These are phyloP conservation scores for Sinocyclocheilus anshuiensis DNA, from an alignment of 2,113 vertebrate genomes.

Conservation along the genomic window DNA sequence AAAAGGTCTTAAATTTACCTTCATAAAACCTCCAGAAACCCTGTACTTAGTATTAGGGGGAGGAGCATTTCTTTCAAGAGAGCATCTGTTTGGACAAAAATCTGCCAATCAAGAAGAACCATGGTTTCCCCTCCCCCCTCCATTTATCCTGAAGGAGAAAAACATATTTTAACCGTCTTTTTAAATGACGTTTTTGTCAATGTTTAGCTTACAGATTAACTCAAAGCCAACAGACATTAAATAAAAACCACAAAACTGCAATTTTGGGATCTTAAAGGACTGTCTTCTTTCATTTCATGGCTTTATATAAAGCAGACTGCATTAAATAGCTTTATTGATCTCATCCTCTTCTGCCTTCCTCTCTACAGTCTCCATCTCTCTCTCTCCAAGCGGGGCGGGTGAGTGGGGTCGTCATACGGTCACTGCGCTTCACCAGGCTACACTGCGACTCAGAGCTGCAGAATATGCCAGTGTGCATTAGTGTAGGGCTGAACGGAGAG, in stretches of 20 bases:
- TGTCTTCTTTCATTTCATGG: neutral
- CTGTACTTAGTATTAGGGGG: no score
- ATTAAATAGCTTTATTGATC: constrained; percentile 5
- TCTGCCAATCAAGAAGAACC: neutral
- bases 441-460: constrained; percentile 74
- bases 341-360: neutral
- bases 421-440: constrained; percentile 69
- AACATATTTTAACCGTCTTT: no score
- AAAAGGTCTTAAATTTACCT: no score
- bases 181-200: neutral
- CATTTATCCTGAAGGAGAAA: neutral
- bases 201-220: neutral
- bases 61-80: neutral
- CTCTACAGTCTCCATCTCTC: neutral
- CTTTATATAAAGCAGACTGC: neutral
- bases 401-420: constrained; percentile 72
- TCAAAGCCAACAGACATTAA: neutral
- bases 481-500: constrained; percentile 65
- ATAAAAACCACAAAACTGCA: neutral
- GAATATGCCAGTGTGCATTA: constrained; percentile 80
- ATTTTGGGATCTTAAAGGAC: neutral
- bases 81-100: neutral
- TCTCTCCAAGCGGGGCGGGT: constrained; percentile 36
- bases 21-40: no score
- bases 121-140: no score